These are phyloP conservation scores for Pituophis catenifer DNA, from an alignment of 2,113 vertebrate species.

Conservation along the genomic window DNA sequence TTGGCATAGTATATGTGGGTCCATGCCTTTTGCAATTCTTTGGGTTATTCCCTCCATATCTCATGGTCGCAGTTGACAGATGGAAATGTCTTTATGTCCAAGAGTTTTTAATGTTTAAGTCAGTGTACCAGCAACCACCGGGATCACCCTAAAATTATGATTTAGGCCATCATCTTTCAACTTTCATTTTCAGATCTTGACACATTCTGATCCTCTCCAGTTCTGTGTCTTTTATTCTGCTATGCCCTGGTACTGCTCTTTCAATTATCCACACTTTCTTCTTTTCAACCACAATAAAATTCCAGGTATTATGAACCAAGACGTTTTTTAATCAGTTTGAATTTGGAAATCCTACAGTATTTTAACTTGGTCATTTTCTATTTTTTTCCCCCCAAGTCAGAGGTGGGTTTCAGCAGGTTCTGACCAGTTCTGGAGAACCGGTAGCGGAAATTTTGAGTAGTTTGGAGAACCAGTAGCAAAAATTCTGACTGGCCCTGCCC, in stretches of 20 bases:
- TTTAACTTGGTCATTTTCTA: too few species aligned
- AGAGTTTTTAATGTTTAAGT: neutral
- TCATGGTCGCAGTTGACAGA: neutral
- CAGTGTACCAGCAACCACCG: neutral
- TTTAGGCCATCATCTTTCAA: neutral
- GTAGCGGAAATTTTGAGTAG: too few species aligned
- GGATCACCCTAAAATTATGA: neutral
- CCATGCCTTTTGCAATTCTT: too few species aligned
- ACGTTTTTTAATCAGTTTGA: neutral
- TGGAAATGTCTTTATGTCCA: neutral
- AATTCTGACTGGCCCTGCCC: too few species aligned
- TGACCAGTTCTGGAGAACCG: too few species aligned
- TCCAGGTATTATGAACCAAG: neutral
- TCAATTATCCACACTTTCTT: neutral
- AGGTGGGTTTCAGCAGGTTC: too few species aligned
- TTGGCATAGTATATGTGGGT: neutral
- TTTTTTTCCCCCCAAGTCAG: too few species aligned
- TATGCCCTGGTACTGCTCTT: neutral
- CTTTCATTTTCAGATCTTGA: neutral
- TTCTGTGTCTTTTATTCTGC: neutral
- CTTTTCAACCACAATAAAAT: neutral
- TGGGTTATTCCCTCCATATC: neutral
- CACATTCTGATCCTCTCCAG: neutral
- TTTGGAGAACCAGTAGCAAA: too few species aligned
- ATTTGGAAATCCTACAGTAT: too few species aligned